A percentile compares a stretch with the other conserved stretches of the same genome.
phyloP scores from a whole-genome alignment of 2,797 vertebrate genomes.

The Pangasius larnaudii region DNA sequence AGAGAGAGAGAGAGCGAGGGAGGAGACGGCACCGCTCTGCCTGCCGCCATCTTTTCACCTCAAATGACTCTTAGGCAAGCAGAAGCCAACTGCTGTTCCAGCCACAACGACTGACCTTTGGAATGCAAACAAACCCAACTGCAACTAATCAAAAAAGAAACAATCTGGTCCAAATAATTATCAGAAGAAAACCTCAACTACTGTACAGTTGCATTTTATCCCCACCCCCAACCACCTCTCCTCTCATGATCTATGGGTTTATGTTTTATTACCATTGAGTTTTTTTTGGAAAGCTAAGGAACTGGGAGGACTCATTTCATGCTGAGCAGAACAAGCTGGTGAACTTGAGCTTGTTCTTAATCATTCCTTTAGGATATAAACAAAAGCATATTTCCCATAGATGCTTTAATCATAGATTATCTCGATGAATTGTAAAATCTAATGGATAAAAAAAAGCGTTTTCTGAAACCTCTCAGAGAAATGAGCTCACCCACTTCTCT shows the following conservation, averaged over 20 bases:
- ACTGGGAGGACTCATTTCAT: neutral
- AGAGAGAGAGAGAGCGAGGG: slow-evolving; percentile 18
- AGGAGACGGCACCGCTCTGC: slow-evolving; percentile 31
- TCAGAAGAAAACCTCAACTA: slow-evolving; percentile 11
- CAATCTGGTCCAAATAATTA: slow-evolving; percentile 17
- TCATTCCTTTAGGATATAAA: slow-evolving; percentile 2
- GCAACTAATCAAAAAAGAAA: slow-evolving; percentile 34
- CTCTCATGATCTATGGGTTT: neutral
- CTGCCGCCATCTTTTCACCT: slow-evolving; percentile 65
- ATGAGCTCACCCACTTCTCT: neutral
- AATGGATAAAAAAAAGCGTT: neutral
- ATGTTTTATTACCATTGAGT: neutral
- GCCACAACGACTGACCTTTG: slow-evolving; percentile 58
- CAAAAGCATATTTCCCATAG: slow-evolving; percentile 17
- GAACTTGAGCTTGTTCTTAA: neutral
- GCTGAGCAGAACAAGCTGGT: slow-evolving; percentile 5
- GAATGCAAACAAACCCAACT: slow-evolving; percentile 49
- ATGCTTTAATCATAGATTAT: slow-evolving; percentile 12
- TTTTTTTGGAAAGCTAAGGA: neutral
- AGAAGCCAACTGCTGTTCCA: slow-evolving; percentile 38
- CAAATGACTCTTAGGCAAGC: slow-evolving; percentile 61
- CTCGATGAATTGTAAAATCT: neutral
- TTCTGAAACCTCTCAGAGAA: neutral
- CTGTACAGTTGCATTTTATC: neutral
- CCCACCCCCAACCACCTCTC: neutral